These are phyloP conservation scores for Melipona bicolor DNA, from an alignment of 2,888 invertebrate species.

Conservation along the genomic window DNA sequence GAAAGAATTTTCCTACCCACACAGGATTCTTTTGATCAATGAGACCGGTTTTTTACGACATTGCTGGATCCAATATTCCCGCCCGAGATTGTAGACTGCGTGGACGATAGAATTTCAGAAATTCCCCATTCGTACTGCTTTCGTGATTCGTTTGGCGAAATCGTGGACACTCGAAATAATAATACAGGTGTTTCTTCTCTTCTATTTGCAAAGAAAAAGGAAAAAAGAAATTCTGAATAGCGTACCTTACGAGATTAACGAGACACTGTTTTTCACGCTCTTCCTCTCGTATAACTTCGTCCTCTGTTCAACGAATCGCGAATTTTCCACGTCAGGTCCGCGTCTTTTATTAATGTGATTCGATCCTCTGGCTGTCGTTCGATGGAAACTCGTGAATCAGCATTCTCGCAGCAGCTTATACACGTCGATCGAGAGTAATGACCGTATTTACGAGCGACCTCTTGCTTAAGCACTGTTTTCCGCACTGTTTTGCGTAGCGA, in stretches of 20 bases:
- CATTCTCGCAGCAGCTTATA: constrained; percentile 5
- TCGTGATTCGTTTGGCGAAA: background rate
- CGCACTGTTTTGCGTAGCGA: background rate
- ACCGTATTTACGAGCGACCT: background rate
- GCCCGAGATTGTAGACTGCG: no score
- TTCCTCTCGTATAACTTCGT: constrained; percentile 10
- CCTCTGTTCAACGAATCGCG: constrained; percentile 3
- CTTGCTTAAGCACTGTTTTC: background rate
- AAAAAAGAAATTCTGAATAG: constrained; percentile 47
- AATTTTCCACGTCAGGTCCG: constrained; percentile 9
- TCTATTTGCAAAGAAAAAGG: constrained; percentile 51
- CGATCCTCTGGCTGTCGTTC: constrained; percentile 7
- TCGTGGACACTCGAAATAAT: constrained; percentile 53
- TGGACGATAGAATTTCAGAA: constrained; percentile 19
- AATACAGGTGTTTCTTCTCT: constrained; percentile 51
- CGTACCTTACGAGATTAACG: constrained; percentile 59
- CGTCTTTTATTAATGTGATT: constrained; percentile 23
- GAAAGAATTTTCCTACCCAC: no score
- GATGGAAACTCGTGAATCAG: constrained; percentile 11
- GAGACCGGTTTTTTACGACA: no score
- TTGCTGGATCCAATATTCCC: no score
- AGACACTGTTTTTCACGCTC: constrained; percentile 51
- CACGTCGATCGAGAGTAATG: constrained; percentile 19
- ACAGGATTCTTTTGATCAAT: no score
- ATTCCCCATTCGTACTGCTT: constrained; percentile 1